Evolutionary conservation across 2,888 invertebrate species (phyloP), one percentile per base, ranked within the genome.

Genomic region (Hartigia nigra): DNA sequence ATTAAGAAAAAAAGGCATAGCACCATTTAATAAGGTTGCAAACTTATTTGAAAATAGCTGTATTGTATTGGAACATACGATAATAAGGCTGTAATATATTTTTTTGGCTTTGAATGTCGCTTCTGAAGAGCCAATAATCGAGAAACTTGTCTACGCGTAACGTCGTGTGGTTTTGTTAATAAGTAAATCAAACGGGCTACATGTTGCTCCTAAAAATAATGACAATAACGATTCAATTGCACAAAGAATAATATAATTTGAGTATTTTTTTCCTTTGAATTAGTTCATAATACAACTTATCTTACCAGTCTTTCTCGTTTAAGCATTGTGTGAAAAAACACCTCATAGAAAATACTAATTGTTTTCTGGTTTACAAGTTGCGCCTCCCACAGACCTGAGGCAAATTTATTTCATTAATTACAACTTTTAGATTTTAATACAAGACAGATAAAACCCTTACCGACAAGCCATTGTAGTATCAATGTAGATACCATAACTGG

Each of bases 151-250:
- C 88, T 87, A 35, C 91, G 84, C 0, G 89, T 88, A n/a, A 91
- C 90, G 84, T 91, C 89, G 35, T 91, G 89, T 14, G 91, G 91
- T 80, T 87, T 91, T 1, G 91, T 88, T 72, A 90, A 80, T 31
- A 86, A 72, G 77, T 91, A 91, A 78, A 91, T 83, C 9, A 91
- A 83, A 39, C 85, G 86, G 4, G 90, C 86, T 69, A 90, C 77
- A 4, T 87, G 83, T 74, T 83, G 82, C 75, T 88, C 88, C 90
- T 90, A 76, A 31, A 75, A 74, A 14, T 14, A 77, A 74, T 31
- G 1, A 69, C 23, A 11, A 34, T 75, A 12, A 35, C 23, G 4
- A 12, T 75, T n/a, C 32, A 35, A 34, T 32, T 4, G 14, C 11
- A 32, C 36, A 34, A 55, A 55, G 0, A 55, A 9, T 55, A 23